Conservation (phyloP, 2,113 vertebrate species). For the Macroglossus sobrinus region DNA sequence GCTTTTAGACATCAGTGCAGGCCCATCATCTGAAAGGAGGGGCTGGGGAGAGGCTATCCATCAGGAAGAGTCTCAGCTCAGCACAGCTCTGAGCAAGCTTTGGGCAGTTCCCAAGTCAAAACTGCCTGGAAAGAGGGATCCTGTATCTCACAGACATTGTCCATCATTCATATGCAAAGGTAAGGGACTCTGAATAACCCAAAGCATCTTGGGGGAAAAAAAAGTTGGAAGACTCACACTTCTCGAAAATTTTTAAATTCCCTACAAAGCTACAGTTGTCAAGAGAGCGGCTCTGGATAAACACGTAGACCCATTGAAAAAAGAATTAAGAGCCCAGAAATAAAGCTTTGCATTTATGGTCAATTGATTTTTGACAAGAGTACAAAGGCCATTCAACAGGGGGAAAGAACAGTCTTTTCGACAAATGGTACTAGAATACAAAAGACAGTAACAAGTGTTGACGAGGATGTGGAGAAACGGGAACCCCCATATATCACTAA, state of each 20-base stretch:
- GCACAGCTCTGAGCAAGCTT: background rate
- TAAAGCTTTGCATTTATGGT: background rate
- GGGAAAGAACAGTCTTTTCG: background rate
- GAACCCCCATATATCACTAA: background rate
- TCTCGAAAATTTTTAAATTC: background rate
- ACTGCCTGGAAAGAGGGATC: background rate
- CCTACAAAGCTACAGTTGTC: background rate
- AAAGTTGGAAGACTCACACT: background rate
- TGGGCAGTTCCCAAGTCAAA: background rate
- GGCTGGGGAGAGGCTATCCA: too few relatives aligned
- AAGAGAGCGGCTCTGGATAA: background rate
- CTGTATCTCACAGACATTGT: background rate
- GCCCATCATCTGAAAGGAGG: background rate
- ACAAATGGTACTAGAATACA: background rate
- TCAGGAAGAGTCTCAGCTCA: background rate
- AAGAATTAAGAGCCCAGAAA: background rate
- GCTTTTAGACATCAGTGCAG: background rate
- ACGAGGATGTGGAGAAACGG: background rate
- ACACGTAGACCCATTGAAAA: background rate
- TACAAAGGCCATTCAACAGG: background rate
- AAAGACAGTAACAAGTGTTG: background rate
- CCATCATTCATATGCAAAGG: background rate
- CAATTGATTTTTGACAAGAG: background rate
- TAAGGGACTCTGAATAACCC: background rate
- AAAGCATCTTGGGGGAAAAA: background rate